phyloP scores from a whole-genome alignment of 2,113 vertebrate species.

The Prionailurus bengalensis region DNA sequence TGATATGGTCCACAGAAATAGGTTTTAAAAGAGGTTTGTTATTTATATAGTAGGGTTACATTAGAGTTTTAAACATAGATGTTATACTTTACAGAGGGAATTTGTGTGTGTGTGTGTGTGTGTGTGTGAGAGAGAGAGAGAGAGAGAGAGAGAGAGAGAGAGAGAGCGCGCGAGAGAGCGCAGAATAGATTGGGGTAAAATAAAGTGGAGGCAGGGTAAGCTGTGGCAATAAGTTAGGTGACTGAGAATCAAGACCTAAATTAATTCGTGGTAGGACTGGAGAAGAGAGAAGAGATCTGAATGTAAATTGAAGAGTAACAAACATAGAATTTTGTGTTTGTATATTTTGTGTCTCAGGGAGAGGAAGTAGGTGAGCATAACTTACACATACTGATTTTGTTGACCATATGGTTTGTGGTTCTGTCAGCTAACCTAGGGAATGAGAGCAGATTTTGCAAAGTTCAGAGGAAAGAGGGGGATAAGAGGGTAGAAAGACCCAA shows the following conservation, averaged over 20 bases:
- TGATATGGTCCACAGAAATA: neutral
- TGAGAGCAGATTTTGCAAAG: neutral
- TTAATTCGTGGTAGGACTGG: neutral
- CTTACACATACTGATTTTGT: neutral
- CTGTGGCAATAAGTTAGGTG: neutral
- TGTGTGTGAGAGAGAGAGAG: neutral
- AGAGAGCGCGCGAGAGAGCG: accelerated
- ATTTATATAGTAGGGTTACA: neutral
- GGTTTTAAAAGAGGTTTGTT: neutral
- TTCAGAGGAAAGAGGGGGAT: neutral
- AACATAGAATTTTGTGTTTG: neutral
- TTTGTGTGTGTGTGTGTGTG: neutral
- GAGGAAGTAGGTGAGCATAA: neutral
- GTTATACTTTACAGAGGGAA: constrained; percentile 13
- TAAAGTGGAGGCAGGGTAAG: neutral
- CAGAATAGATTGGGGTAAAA: neutral
- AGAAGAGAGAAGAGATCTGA: neutral
- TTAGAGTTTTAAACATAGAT: constrained; percentile 23
- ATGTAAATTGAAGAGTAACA: neutral
- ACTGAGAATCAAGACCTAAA: neutral
- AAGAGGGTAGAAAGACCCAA: neutral
- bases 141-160: no score
- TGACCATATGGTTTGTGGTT: neutral
- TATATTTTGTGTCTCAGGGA: neutral
- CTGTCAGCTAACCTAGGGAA: neutral